These are phyloP conservation scores for Sitta carolinensis DNA, from an alignment of 2,797 vertebrate species.

Conservation along the genomic window DNA sequence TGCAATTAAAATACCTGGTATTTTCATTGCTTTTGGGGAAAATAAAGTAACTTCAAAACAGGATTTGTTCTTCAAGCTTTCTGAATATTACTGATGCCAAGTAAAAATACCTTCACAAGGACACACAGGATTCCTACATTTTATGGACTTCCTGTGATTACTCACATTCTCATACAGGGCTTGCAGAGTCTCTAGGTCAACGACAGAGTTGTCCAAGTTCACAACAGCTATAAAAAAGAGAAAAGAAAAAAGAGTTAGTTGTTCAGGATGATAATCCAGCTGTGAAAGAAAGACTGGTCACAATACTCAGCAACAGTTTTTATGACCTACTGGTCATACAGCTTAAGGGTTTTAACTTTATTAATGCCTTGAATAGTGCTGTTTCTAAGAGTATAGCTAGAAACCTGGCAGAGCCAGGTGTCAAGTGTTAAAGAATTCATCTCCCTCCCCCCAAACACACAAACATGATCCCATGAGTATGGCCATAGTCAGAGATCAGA, in stretches of 20 bases:
- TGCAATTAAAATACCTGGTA: background rate
- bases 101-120: background rate
- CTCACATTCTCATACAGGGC: conserved; percentile 98
- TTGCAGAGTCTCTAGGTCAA: conserved; percentile 96
- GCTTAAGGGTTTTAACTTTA: conserved; percentile 31
- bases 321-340: conserved; percentile 3
- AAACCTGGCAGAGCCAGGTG: conserved; percentile 36
- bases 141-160: conserved; percentile 64
- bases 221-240: conserved; percentile 83
- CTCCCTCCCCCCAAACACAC: conserved; percentile 17
- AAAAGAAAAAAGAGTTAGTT: conserved; percentile 48
- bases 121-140: background rate
- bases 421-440: conserved; percentile 52
- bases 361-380: background rate
- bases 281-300: conserved; percentile 36
- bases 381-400: background rate
- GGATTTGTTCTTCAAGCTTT: background rate
- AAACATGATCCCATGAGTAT: conserved; percentile 17
- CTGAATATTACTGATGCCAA: background rate
- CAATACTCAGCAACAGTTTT: conserved; percentile 20
- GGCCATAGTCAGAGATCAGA: conserved; percentile 53
- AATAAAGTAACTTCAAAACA: background rate
- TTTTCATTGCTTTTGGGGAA: background rate
- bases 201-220: conserved; percentile 95
- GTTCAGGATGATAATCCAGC: conserved; percentile 47